phyloP scores from a whole-genome alignment of 2,797 vertebrate species.

The Gambelia wislizenii region DNA sequence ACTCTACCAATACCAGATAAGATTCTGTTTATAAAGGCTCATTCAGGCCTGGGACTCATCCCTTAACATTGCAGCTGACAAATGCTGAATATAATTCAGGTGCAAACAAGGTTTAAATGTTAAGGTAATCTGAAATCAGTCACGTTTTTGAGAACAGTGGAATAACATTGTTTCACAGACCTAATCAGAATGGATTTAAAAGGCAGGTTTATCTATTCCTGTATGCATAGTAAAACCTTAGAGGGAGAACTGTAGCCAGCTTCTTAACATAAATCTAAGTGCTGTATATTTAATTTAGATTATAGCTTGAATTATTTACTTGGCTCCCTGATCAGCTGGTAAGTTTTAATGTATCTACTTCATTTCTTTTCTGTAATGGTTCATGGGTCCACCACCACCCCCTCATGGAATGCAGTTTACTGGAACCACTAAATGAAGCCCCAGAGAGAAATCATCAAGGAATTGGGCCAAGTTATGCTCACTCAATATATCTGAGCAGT shows the following conservation, averaged over 20 bases:
- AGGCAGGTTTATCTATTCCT: not conserved
- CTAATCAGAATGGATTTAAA: not conserved
- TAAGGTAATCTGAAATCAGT: not conserved
- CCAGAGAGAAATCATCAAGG: not conserved
- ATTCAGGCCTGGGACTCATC: not conserved
- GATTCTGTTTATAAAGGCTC: not conserved
- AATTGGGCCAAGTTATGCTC: not conserved
- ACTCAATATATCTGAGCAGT: not conserved
- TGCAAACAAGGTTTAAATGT: not conserved
- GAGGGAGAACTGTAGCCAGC: not conserved
- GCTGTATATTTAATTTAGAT: slow-evolving; percentile 23
- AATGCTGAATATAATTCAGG: too few species aligned
- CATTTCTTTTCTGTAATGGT: not conserved
- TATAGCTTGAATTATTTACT: slow-evolving; percentile 31
- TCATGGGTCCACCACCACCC: not conserved
- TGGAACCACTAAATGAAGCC: not conserved
- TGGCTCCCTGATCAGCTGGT: not conserved
- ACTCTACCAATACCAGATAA: not conserved
- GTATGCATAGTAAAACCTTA: not conserved
- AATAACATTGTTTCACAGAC: slow-evolving; percentile 9
- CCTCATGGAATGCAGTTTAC: not conserved
- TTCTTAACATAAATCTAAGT: slow-evolving; percentile 7
- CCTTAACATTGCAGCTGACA: not conserved
- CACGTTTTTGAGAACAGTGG: not conserved
- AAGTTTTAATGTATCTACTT: not conserved